Evolutionary conservation across 2,113 vertebrate species (phyloP), one percentile per base, ranked within the genome.

Genomic region (Hepsetus odoe): DNA sequence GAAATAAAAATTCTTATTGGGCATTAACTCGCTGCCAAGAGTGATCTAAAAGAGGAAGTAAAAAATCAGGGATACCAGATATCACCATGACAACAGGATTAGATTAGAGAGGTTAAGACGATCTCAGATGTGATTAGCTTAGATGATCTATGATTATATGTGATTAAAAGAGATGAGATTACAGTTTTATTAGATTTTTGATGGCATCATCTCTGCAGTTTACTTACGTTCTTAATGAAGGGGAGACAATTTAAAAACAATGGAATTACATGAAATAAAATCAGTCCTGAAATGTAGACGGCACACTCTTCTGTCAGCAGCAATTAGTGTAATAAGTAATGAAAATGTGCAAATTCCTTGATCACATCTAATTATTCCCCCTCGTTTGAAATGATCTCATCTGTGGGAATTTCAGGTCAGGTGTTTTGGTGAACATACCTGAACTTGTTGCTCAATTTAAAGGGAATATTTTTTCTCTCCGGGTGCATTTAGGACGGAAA

Each of bases 141-240:
- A 80, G 79, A 81, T 80, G 76, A 84, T 77, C 77, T 81, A 80
- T 77, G 70, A 83, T 83, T 71, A 84, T 86, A 89, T 90, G 84
- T 84, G 86, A 92, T 92, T 90, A 90, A 88, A 90, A 89, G 86
- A 88, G 88, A 89, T 88, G 86, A 88, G 86, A 91, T 90, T 90
- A 89, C 89, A 90, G 79, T 83, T 86, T 84, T 86, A 91, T 91
- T 86, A 87, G 84, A 81, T 89, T 89, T 85, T 69, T 82, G 71
- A 85, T 89, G 85, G 83, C 72, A 62, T 88, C 87, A 89, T 91
- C 55, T 44, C 69, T 70, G 73, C 80, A 73, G 67, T 85, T 79
- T 81, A 76, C 69, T 85, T 89, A 86, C 81, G 82, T 89, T 85
- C 72, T 81, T 88, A 86, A 85, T 87, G 89, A 89, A 87, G 84